These are phyloP conservation scores for Platorchestia sp. DNA, from an alignment of 1,140 invertebrate species.

Conservation along the genomic window DNA sequence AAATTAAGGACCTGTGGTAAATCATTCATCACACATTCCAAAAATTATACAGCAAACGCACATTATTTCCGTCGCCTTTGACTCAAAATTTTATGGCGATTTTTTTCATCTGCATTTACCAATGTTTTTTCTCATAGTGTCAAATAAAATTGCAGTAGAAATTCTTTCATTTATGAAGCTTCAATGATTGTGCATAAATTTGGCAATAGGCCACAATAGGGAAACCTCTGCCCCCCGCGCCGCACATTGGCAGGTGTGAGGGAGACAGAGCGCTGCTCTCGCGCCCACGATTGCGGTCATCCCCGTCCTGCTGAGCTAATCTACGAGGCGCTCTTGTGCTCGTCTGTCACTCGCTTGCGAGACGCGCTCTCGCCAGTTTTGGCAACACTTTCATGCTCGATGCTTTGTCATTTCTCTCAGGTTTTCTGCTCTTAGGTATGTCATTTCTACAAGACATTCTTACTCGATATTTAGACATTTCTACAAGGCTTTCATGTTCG, in stretches of 20 bases:
- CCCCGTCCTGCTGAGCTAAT: constrained; percentile 15
- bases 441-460: too few species aligned
- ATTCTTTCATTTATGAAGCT: neutral
- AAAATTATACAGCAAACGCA: too few species aligned
- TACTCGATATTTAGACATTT: neutral
- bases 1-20: too few species aligned
- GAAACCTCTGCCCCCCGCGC: neutral
- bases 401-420: neutral
- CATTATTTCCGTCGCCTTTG: neutral
- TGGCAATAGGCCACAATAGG: neutral
- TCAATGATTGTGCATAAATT: neutral
- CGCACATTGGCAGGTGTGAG: neutral
- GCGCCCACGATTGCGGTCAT: constrained; percentile 25
- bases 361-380: neutral
- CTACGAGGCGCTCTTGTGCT: neutral
- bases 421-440: neutral
- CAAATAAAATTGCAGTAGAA: neutral
- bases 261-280: neutral
- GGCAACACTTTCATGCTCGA: too few species aligned
- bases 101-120: neutral
- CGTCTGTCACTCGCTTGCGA: neutral
- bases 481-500: neutral
- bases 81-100: neutral
- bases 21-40: too few species aligned
- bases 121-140: neutral